Evolutionary conservation across 2,888 invertebrate genomes (phyloP).

Genomic region (Caenorhabditis sulstoni): DNA sequence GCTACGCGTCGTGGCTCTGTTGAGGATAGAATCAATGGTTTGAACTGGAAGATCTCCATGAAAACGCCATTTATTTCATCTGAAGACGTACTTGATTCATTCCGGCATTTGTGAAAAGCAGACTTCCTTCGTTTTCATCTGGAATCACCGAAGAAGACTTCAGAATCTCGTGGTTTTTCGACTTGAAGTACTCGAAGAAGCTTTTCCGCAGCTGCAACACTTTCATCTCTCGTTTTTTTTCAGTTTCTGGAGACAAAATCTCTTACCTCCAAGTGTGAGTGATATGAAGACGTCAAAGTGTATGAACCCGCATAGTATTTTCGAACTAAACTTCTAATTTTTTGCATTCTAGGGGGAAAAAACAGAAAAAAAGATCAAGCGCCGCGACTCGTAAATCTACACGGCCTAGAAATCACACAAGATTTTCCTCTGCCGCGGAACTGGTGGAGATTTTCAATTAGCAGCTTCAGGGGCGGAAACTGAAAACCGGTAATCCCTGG

Average conservation of each 20-base stretch:
- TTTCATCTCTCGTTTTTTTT: conserved; percentile 1
- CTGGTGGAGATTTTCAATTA: conserved; percentile 20
- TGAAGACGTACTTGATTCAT: conserved; percentile 90
- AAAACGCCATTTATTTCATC: not conserved
- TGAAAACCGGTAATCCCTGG: conserved; percentile 44
- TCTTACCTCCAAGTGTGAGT: conserved; percentile 49
- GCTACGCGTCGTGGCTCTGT: conserved; percentile 89
- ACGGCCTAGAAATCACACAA: conserved; percentile 6
- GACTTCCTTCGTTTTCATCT: conserved; percentile 92
- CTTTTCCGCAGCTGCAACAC: conserved; percentile 58
- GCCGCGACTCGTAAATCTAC: conserved; percentile 51
- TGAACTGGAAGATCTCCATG: conserved; percentile 85
- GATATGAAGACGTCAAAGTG: conserved; percentile 63
- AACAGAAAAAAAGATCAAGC: no score
- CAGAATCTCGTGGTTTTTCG: conserved; percentile 90
- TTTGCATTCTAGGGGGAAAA: conserved; percentile 4
- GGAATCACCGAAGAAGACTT: conserved; percentile 99
- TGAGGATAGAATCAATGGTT: conserved; percentile 95
- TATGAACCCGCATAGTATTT: not conserved
- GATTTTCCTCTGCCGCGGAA: conserved; percentile 14
- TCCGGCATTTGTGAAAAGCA: conserved; percentile 97
- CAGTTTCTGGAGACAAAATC: no score
- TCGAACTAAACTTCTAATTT: not conserved
- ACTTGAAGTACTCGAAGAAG: conserved; percentile 90
- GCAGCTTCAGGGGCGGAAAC: not conserved